Evolutionary conservation across 1,140 invertebrate species (phyloP), one percentile per base, ranked within the genome.

Genomic region (Pseudomyrmex sp.): DNA sequence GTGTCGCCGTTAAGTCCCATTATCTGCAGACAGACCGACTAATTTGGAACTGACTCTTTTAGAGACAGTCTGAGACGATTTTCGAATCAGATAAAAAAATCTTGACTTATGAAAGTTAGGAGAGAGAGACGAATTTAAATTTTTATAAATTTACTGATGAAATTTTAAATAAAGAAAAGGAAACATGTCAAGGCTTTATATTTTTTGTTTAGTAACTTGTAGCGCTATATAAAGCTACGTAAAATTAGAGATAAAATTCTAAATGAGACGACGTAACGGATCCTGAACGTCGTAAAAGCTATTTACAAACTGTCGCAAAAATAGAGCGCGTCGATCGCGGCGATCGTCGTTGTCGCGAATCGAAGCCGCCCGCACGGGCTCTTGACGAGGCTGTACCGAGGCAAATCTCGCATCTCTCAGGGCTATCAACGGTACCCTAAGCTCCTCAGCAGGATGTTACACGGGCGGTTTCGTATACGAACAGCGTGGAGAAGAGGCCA

Each of bases 371-470:
- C 35, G 35, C 35, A 35, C 35, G 0, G 46, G 70, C 26, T 75
- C 69, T 83, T 61, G 84, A 79, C 61, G 83, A 85, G 74, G 66
- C 50, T 76, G n/a, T 63, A 68, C 74, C 83, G 46, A 75, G 48
- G 76, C 86, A 75, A 88, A 87, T 84, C 86, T 73, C 23, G 66
- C 85, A 88, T 88, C 77, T 88, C 77, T 88, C 65, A 70, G 77
- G 63, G 68, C 86, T 88, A 88, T 88, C 83, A 88, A 88, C 87
- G 85, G 83, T 87, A 82, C 68, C 56, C 59, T 63, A 35, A 72
- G 35, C 68, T 74, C 63, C 12, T n/a, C 58, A 88, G 86, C 87
- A 88, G 87, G 86, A 88, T 88, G 68, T 88, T 88, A 83, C 50
- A 88, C 86, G 74, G 76, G 54, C 18, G n/a, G 18, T 82, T 88